Conservation (phyloP, 1,140 invertebrate species). For the Alviniconcha marisindica region DNA sequence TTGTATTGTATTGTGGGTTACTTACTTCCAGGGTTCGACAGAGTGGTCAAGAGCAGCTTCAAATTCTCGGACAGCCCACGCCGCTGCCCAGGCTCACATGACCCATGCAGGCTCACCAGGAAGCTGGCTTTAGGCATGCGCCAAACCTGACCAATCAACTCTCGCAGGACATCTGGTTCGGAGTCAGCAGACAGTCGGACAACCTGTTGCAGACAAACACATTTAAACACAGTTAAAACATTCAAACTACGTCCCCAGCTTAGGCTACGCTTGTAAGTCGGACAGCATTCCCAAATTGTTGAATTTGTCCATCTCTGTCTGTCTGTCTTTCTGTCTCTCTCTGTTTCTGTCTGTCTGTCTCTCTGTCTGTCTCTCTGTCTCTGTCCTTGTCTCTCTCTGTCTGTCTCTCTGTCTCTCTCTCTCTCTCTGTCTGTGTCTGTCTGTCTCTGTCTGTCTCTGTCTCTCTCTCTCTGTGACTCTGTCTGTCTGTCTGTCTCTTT, state of each 20-base stretch:
- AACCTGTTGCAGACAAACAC: neutral
- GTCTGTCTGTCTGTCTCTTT: too few species aligned
- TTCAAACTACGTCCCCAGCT: neutral
- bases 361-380: neutral
- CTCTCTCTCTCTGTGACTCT: too few species aligned
- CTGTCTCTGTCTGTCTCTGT: too few species aligned
- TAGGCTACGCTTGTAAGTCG: too few species aligned
- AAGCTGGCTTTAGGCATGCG: neutral
- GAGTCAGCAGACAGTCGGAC: neutral
- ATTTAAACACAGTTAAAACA: neutral
- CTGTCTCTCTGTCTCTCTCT: too few species aligned
- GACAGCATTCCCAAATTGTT: too few species aligned
- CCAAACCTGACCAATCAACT: neutral
- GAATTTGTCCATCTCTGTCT: too few species aligned
- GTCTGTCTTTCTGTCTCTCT: neutral
- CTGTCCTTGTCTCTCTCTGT: neutral
- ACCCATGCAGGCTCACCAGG: neutral
- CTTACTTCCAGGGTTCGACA: conserved; percentile 4
- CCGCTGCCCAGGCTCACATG: neutral
- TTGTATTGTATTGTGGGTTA: too few species aligned
- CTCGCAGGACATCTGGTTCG: neutral
- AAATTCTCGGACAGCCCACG: neutral
- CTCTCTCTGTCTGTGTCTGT: too few species aligned
- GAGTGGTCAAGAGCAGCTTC: neutral
- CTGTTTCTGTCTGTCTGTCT: neutral